Base-by-base conservation (phyloP, 1,140 invertebrate genomes). In the Agrilus planipennis region DNA sequence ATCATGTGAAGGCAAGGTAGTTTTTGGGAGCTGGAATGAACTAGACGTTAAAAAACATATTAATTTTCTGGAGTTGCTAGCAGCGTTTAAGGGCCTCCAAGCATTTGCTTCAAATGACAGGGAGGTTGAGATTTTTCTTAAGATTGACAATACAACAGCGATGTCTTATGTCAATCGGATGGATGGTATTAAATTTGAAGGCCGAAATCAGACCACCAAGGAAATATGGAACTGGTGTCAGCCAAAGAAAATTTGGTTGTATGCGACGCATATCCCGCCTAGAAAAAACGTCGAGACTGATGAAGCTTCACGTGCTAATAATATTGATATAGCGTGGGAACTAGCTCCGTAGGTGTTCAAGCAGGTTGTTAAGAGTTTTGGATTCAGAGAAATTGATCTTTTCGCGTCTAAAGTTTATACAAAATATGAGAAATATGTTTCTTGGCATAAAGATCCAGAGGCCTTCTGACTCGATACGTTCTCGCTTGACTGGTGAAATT, bases 1-100 rank as follows among this genome's bases (percentile, higher is more conserved):
- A 6, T 3, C 11, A 3, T 40, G 38, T 21, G 7, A 18, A 4
- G 19, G n/a, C 4, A 19, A 12, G 23, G 25, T 5, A 11, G 16
- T 28, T n/a, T 17, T 12, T 16, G 38, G 38, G 2, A 15, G 29
- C 3, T 40, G 38, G 38, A 40, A 18, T 29, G 16, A 29, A 6
- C 4, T 5, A 19, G 23, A 40, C 10, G 9, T 10, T n/a, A 10
- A 40, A 17, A 30, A 5, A n/a, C 38, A 40, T 19, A 40, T 40
- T n/a, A 40, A 40, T 18, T 31, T 30, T 31, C 18, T 40, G 17
- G 38, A 40, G 31, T 16, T 39, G 5, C 25, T 40, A 19, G 38
- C 38, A 6, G 28, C 19, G 12, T 40, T 30, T 28, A 16, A 34
- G 4, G 38, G 25, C 9, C 16, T 40, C 4, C 29, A 31, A 19